Evolutionary conservation across 2,797 vertebrate species (phyloP).

Genomic region (Gymnothorax reevesii): DNA sequence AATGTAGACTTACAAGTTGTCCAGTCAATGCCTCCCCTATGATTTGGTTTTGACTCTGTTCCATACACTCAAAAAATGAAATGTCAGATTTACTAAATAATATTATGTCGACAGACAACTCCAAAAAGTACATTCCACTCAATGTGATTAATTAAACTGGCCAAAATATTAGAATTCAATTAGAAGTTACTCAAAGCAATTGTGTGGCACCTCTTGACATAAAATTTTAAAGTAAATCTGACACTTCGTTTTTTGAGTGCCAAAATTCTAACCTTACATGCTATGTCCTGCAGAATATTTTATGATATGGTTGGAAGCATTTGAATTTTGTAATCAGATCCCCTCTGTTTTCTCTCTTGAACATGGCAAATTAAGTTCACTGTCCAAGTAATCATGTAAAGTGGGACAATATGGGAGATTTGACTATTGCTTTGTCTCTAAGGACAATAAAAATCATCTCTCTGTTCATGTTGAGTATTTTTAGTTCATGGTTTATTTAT

Average conservation of each 20-base stretch:
- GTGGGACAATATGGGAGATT: neutral
- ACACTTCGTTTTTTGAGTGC: neutral
- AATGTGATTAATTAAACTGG: no score
- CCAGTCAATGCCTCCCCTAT: neutral
- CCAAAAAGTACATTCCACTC: no score
- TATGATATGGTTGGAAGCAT: neutral
- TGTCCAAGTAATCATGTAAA: neutral
- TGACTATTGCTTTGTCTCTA: neutral
- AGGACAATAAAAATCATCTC: neutral
- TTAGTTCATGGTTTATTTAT: neutral
- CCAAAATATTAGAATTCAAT: no score
- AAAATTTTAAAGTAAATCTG: neutral
- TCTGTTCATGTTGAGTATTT: conserved; percentile 18
- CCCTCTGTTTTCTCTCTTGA: neutral
- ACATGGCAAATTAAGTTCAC: neutral
- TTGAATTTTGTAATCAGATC: neutral
- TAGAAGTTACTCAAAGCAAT: no score
- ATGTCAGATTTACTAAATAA: no score
- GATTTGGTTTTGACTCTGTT: no score
- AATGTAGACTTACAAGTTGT: neutral
- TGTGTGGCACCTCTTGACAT: no score
- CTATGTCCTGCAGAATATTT: neutral
- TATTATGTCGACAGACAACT: no score
- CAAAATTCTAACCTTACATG: neutral
- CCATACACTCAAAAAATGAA: no score